Percentiles rank a stretch among this genome's conserved stretches.
Conservation (phyloP, 2,888 invertebrate genomes). For the Caenorhabditis sp. region DNA sequence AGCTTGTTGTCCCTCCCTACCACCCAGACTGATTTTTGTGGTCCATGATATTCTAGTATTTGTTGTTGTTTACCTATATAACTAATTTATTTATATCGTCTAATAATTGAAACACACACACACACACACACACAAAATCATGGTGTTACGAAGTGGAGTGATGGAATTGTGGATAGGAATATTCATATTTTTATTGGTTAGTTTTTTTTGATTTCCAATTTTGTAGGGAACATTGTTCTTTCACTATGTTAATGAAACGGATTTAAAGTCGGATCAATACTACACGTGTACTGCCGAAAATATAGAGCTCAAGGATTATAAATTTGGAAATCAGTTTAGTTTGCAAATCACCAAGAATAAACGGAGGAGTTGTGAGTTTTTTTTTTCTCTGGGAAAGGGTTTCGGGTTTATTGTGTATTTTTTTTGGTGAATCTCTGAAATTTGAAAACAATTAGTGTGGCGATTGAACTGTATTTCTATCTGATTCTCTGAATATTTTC, state of each 20-base stretch:
- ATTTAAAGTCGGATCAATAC: constrained; percentile 67
- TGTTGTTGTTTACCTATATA: neutral
- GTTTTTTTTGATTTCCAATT: constrained; percentile 26
- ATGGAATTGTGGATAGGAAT: constrained; percentile 14
- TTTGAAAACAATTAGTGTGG: too few relatives aligned
- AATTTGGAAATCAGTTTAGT: constrained; percentile 69
- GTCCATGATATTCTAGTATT: neutral
- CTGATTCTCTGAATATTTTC: too few relatives aligned
- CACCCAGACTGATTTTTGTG: neutral
- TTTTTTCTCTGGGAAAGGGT: constrained; percentile 8
- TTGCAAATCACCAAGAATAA: constrained; percentile 56
- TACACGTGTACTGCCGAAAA: constrained; percentile 71
- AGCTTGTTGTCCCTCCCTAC: neutral
- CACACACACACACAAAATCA: neutral
- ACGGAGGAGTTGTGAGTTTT: constrained; percentile 52
- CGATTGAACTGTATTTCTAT: too few relatives aligned
- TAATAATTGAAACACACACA: neutral
- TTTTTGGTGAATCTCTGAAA: constrained; percentile 25
- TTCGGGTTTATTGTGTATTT: neutral
- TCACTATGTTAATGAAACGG: constrained; percentile 68
- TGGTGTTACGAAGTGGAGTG: neutral
- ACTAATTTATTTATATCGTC: neutral
- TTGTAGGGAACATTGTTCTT: constrained; percentile 71
- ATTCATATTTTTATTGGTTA: constrained; percentile 23
- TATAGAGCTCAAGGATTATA: constrained; percentile 70